Evolutionary conservation across 1,140 invertebrate species (phyloP).

Genomic region (Drosophila lowei): DNA sequence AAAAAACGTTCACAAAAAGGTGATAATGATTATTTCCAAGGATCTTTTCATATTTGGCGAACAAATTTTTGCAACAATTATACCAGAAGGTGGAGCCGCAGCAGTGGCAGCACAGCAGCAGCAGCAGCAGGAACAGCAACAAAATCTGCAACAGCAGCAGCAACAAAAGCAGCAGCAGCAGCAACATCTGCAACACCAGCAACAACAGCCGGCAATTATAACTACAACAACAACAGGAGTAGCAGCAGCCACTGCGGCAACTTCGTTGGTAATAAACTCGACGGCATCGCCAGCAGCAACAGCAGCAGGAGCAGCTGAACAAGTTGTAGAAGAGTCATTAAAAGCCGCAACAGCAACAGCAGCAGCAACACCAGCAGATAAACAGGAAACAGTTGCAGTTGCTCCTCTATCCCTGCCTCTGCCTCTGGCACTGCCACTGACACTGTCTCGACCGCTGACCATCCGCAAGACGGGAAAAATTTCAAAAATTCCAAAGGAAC

Average conservation of each 20-base stretch:
- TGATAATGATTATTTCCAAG: slow-evolving; percentile 83
- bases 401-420: slow-evolving; percentile 40
- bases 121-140: slow-evolving; percentile 44
- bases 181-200: slow-evolving; percentile 34
- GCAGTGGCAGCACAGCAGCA: slow-evolving; percentile 49
- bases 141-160: slow-evolving; percentile 1
- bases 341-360: slow-evolving; percentile 56
- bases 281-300: slow-evolving; percentile 25
- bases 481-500: slow-evolving; percentile 78
- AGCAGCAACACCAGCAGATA: slow-evolving; percentile 47
- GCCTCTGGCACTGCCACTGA: slow-evolving; percentile 1
- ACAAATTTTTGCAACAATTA: slow-evolving; percentile 83
- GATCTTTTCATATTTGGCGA: slow-evolving; percentile 83
- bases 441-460: background rate
- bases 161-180: slow-evolving; percentile 34
- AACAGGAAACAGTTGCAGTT: slow-evolving; percentile 82
- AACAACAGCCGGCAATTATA: slow-evolving; percentile 53
- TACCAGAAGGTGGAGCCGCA: slow-evolving; percentile 77
- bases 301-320: slow-evolving; percentile 72
- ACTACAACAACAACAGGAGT: slow-evolving; percentile 39
- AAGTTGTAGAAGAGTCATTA: slow-evolving; percentile 76
- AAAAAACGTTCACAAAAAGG: slow-evolving; percentile 68
- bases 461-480: slow-evolving; percentile 62
- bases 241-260: slow-evolving; percentile 29
- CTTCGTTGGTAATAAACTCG: slow-evolving; percentile 59